Base-by-base conservation (phyloP, 1,140 invertebrate genomes). In the Anastrepha obliqua region DNA sequence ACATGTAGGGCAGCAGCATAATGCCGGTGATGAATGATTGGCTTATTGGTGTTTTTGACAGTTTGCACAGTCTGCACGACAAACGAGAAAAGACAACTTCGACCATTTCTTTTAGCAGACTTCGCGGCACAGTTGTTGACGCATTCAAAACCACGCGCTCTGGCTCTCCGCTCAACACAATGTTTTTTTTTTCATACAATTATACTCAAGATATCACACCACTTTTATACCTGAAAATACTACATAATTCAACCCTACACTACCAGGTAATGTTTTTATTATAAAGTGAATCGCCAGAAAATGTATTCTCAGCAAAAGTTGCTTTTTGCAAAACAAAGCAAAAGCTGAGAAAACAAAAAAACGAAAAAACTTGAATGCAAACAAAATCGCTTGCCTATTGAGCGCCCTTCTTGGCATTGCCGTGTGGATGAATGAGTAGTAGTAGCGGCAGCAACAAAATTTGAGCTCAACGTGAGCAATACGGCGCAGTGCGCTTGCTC, bases 281-380 rank as follows among this genome's bases (percentile, higher is more conserved):
- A 42, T 47, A 29, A 17, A 9, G 2, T 55, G 47, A 55, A 55
- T 55, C 20, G 74, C 44, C 47, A 58, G 74, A 81, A 81, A 81
- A 47, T 9, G n/a, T 81, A 6, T n/a, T 13, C 74, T 81, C 74
- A 81, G 51, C 47, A 51, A 81, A 81, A 81, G 8, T 20, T 13
- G 44, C 15, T 81, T 81, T 81, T 81, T 9, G 44, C 74, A 51
- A 81, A 55, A 81, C 47, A 81, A 81, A 81, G 47, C 47, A 55
- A 20, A 58, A 11, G 47, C 17, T 17, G 29, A 29, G 29, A 29
- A 20, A 78, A 81, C 47, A 81, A 81, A 81, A 81, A 51, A 55
- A 58, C 47, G 13, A n/a, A 81, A 55, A 81, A 81, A 81, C 44
- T 51, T 81, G 44, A 51, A 81, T 55, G 74, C 47, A 81, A 81